Conservation (phyloP, 2,113 vertebrate species). For the Antigone vipio region DNA sequence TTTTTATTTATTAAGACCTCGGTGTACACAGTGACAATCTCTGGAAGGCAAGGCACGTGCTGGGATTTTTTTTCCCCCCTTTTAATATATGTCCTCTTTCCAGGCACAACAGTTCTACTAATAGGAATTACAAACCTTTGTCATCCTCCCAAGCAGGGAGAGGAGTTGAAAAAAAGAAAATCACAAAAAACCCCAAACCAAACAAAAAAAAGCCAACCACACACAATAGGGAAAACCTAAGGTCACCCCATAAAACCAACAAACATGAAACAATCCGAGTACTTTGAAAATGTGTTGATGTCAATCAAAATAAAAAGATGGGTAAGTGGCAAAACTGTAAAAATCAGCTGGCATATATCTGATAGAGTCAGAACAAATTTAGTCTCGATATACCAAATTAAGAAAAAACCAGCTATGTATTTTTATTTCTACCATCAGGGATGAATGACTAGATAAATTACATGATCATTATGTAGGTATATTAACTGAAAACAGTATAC, state of each 20-base stretch:
- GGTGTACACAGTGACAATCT: conserved; percentile 13
- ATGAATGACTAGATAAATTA: background rate
- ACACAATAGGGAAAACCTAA: background rate
- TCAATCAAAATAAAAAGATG: background rate
- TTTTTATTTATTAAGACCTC: conserved; percentile 60
- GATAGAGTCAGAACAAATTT: background rate
- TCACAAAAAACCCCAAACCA: background rate
- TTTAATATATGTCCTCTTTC: conserved; percentile 33
- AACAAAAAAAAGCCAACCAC: background rate
- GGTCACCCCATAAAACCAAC: background rate
- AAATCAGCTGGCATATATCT: background rate
- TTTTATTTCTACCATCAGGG: background rate
- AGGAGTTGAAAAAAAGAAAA: background rate
- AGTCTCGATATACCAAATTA: background rate
- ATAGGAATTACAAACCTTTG: conserved; percentile 47
- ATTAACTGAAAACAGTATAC: background rate
- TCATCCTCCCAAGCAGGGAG: background rate
- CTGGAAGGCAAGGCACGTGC: background rate
- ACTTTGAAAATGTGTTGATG: background rate
- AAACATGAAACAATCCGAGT: background rate
- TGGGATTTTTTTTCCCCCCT: background rate
- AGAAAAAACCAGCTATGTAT: background rate
- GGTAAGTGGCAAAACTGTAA: background rate
- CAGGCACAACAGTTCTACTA: conserved; percentile 12
- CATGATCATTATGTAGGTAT: background rate